These are phyloP conservation scores for Gyrodactylus bullatarudis DNA, from an alignment of 1,140 invertebrate species.

Conservation along the genomic window DNA sequence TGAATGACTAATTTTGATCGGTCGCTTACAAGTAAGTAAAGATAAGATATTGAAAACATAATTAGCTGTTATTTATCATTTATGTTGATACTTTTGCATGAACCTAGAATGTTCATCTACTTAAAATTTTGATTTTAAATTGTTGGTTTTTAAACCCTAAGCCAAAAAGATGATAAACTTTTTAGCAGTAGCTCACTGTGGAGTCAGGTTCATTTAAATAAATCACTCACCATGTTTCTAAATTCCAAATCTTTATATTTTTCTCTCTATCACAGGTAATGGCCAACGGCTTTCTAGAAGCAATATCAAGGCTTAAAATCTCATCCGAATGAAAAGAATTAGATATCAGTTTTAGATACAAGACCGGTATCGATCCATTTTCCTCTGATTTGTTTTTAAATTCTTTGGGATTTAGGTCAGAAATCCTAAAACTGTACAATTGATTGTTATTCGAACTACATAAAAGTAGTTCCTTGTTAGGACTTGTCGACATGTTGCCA, in stretches of 20 bases:
- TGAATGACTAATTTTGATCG: slow-evolving; percentile 7
- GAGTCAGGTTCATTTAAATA: too few relatives aligned
- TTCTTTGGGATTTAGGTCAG: neutral
- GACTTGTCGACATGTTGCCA: neutral
- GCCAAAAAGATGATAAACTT: too few relatives aligned
- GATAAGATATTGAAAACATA: neutral
- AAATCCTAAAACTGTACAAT: neutral
- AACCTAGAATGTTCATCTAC: too few relatives aligned
- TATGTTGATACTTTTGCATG: too few relatives aligned
- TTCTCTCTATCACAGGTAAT: slow-evolving; percentile 47
- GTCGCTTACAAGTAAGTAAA: too few relatives aligned
- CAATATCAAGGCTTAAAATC: slow-evolving; percentile 31
- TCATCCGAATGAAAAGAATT: neutral
- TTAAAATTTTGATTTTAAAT: too few relatives aligned
- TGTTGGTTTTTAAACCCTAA: too few relatives aligned
- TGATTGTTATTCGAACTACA: neutral
- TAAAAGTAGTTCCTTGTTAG: neutral
- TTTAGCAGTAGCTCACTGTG: too few relatives aligned
- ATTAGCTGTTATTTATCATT: too few relatives aligned
- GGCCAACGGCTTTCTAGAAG: slow-evolving; percentile 48
- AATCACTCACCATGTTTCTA: slow-evolving; percentile 28
- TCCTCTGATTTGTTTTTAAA: neutral
- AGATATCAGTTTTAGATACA: neutral
- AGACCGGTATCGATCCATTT: neutral
- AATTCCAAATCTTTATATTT: slow-evolving; percentile 55